phyloP scores from a whole-genome alignment of 64 coral and sea anemone genomes.

The Platygyra sinensis region DNA sequence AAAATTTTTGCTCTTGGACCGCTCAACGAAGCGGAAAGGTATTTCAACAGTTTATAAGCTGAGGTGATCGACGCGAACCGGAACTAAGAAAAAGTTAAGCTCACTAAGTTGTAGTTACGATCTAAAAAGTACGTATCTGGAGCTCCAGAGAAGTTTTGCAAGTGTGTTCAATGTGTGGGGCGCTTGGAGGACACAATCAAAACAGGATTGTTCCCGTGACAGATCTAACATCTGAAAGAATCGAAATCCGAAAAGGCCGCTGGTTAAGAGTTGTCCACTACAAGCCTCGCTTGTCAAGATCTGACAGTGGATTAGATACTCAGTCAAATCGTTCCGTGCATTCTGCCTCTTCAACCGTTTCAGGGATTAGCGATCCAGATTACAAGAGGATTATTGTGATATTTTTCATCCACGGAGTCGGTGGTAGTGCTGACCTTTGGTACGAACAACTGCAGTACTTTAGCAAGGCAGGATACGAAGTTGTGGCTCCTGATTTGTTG shows the following conservation, averaged over 20 bases:
- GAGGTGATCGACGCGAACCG: too few species aligned
- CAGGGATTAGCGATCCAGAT: not conserved
- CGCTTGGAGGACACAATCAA: slow-evolving; percentile 10
- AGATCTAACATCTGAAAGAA: slow-evolving; percentile 51
- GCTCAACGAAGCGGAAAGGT: not conserved
- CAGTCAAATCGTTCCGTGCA: slow-evolving; percentile 13
- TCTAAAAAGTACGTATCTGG: too few species aligned
- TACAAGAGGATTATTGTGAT: slow-evolving; percentile 73
- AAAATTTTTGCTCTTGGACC: not conserved
- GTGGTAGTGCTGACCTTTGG: slow-evolving; percentile 92
- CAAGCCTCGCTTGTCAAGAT: slow-evolving; percentile 59
- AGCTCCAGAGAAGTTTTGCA: not conserved
- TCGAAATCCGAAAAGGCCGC: slow-evolving; percentile 72
- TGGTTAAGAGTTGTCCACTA: slow-evolving; percentile 76
- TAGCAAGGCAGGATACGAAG: slow-evolving; percentile 77
- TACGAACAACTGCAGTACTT: slow-evolving; percentile 89
- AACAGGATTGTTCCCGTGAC: slow-evolving; percentile 69
- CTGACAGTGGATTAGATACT: slow-evolving; percentile 27
- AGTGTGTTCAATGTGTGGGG: slow-evolving; percentile 17
- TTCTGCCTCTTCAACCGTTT: not conserved
- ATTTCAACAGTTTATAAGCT: not conserved
- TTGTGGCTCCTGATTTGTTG: slow-evolving; percentile 89
- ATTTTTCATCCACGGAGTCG: slow-evolving; percentile 97
- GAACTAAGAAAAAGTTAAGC: too few species aligned
- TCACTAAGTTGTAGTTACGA: too few species aligned